Conservation (phyloP, 2,888 invertebrate species). For the Eledone cirrhosa region DNA sequence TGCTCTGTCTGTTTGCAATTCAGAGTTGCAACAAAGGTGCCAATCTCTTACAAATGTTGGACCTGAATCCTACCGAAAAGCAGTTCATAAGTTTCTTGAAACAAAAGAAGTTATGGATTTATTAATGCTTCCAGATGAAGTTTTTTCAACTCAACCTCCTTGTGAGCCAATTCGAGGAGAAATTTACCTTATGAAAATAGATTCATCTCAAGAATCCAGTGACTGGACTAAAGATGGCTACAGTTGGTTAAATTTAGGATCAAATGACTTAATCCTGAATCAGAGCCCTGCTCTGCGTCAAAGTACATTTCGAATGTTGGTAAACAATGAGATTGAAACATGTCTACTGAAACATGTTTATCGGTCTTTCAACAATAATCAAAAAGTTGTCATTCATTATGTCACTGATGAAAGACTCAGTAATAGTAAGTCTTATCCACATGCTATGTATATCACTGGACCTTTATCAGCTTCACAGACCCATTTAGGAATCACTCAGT, state of each 20-base stretch:
- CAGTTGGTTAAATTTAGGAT: background rate
- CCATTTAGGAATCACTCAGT: background rate
- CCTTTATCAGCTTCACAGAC: background rate
- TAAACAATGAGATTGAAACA: background rate
- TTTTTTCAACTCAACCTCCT: slow-evolving; percentile 10
- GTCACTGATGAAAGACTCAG: background rate
- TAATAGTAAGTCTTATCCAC: background rate
- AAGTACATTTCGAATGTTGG: background rate
- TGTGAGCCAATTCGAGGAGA: slow-evolving; percentile 15
- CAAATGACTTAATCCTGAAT: slow-evolving; percentile 7
- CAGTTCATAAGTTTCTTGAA: slow-evolving; percentile 10
- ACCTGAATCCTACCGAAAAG: background rate
- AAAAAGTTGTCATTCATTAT: slow-evolving; percentile 22
- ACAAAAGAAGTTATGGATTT: slow-evolving; percentile 19
- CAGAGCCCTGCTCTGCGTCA: background rate
- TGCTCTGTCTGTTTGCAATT: background rate
- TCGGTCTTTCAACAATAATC: slow-evolving; percentile 1
- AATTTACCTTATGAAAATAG: slow-evolving; percentile 17
- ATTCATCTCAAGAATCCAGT: background rate
- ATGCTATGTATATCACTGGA: background rate
- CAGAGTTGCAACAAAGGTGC: slow-evolving; percentile 7
- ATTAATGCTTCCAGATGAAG: slow-evolving; percentile 5
- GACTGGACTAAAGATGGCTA: slow-evolving; percentile 24
- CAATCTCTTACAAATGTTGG: background rate
- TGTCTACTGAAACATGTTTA: slow-evolving; percentile 8